phyloP scores from a whole-genome alignment of 2,113 vertebrate genomes.

The Microtus pennsylvanicus region DNA sequence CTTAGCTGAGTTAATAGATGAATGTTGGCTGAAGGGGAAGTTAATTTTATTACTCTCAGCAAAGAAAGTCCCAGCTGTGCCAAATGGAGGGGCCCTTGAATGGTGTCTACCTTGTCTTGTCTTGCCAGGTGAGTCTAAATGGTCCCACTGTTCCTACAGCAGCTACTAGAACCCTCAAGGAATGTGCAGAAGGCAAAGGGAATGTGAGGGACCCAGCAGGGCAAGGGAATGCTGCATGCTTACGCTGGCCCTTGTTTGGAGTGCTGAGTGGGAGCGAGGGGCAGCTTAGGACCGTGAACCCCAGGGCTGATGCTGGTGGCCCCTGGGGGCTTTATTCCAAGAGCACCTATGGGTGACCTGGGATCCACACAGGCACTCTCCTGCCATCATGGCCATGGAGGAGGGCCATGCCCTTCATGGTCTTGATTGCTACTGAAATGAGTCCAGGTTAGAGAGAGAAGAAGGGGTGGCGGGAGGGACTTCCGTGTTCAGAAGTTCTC shows the following conservation, averaged over 20 bases:
- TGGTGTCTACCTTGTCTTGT: slow-evolving; percentile 51
- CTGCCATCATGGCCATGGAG: neutral
- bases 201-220: slow-evolving; percentile 64
- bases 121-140: slow-evolving; percentile 61
- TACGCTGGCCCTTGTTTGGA: slow-evolving; percentile 71
- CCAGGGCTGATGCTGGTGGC: neutral
- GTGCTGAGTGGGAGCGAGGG: slow-evolving; percentile 64
- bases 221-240: slow-evolving; percentile 74
- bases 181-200: slow-evolving; percentile 66
- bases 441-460: neutral
- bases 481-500: neutral
- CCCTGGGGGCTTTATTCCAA: neutral
- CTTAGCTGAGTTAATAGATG: neutral
- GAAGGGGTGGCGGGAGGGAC: neutral
- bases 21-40: slow-evolving; percentile 14
- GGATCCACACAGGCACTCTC: neutral
- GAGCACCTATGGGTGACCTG: neutral
- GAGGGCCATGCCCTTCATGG: neutral
- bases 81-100: slow-evolving; percentile 44
- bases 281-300: slow-evolving; percentile 40
- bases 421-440: neutral
- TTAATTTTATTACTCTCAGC: slow-evolving; percentile 49
- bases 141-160: slow-evolving; percentile 65
- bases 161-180: slow-evolving; percentile 76
- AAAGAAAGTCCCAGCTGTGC: slow-evolving; percentile 52